A percentile compares a stretch with the other conserved stretches of the same genome.
phyloP scores from a whole-genome alignment of 2,113 vertebrate genomes.

The Hippopotamus amphibius region DNA sequence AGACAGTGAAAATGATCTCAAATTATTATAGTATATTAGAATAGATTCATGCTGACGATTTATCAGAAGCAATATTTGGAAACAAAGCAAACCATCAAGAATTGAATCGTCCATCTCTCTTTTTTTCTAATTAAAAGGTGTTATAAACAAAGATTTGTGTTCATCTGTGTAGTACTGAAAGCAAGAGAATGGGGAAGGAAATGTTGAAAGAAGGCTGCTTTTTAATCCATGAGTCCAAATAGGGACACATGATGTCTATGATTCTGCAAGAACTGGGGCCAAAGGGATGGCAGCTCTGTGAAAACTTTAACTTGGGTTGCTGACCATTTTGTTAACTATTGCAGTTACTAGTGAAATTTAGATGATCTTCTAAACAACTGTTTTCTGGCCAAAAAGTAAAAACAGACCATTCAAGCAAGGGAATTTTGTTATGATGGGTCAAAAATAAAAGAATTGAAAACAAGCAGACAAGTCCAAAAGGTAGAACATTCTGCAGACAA shows the following conservation, averaged over 20 bases:
- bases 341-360: neutral
- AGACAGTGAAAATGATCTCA: conserved; percentile 9
- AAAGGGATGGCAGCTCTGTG: accelerated
- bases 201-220: neutral
- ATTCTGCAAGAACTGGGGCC: neutral
- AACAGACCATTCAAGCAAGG: neutral
- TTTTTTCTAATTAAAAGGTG: neutral
- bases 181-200: neutral
- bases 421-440: neutral
- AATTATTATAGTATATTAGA: neutral
- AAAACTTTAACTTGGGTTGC: neutral
- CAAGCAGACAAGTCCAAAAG: neutral
- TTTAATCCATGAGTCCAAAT: neutral
- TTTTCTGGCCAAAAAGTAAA: neutral
- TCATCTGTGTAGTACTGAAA: neutral
- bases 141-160: neutral
- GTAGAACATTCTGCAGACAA: too few species aligned
- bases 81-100: conserved; percentile 41
- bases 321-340: neutral
- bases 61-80: conserved; percentile 18
- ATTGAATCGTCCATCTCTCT: neutral
- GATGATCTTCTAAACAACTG: neutral
- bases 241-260: neutral
- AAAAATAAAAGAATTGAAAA: neutral
- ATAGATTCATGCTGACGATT: neutral